Evolutionary conservation across 2,888 invertebrate genomes (phyloP).

Genomic region (Sarcophaga variegata): DNA sequence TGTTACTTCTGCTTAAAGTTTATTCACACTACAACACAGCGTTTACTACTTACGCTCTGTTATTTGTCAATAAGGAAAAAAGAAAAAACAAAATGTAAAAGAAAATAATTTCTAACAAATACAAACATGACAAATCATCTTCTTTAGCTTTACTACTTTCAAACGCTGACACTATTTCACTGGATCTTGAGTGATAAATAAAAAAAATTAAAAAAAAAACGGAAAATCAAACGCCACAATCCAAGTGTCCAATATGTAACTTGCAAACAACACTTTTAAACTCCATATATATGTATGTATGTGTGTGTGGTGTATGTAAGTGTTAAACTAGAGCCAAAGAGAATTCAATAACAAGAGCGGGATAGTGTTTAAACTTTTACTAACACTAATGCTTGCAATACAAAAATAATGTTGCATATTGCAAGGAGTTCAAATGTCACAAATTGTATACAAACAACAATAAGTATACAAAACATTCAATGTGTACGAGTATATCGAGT

Average conservation of each 20-base stretch:
- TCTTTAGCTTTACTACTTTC: constrained; percentile 11
- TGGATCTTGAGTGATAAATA: neutral
- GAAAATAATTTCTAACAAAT: constrained; percentile 49
- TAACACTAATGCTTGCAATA: constrained; percentile 52
- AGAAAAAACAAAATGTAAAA: neutral
- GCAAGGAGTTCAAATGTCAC: constrained; percentile 59
- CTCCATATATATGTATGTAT: neutral
- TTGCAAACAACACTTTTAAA: constrained; percentile 5
- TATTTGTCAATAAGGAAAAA: constrained; percentile 37
- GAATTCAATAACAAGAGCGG: neutral
- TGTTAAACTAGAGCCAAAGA: neutral
- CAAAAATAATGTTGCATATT: constrained; percentile 51
- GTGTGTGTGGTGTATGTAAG: neutral
- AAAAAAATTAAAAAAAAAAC: no score
- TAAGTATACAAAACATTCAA: constrained; percentile 5
- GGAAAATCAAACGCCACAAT: constrained; percentile 4
- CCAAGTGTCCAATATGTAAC: constrained; percentile 34
- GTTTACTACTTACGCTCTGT: neutral
- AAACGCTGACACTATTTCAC: constrained; percentile 35
- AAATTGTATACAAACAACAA: neutral
- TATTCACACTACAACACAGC: neutral
- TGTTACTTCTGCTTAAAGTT: neutral
- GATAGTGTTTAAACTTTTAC: constrained; percentile 31
- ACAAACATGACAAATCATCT: constrained; percentile 67
- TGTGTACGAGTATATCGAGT: neutral